Percentiles rank a stretch among this genome's conserved stretches.
Evolutionary conservation across 2,888 invertebrate genomes (phyloP).

Genomic region (Smittia aterrima): DNA sequence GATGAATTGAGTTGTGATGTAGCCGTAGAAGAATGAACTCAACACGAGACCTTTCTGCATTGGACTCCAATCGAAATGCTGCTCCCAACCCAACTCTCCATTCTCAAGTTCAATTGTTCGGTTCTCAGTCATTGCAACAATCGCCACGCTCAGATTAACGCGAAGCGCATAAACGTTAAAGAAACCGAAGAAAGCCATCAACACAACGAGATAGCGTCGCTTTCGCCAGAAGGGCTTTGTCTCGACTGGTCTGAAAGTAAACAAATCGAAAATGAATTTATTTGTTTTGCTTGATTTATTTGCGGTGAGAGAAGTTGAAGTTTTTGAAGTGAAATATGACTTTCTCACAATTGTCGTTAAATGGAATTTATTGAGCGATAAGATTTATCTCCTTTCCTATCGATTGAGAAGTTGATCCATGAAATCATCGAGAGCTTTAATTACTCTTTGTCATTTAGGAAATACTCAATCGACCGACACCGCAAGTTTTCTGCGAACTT

Average conservation of each 20-base stretch:
- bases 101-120: conserved; percentile 61
- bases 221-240: conserved; percentile 63
- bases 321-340: neutral
- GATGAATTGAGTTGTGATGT: conserved; percentile 76
- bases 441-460: too few relatives aligned
- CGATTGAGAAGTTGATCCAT: too few relatives aligned
- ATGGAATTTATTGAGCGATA: too few relatives aligned
- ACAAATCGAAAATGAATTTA: neutral
- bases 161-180: conserved; percentile 80
- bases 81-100: conserved; percentile 63
- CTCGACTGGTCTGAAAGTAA: conserved; percentile 16
- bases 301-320: neutral
- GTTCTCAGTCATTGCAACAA: conserved; percentile 87
- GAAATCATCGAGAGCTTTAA: too few relatives aligned
- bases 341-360: too few relatives aligned
- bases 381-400: too few relatives aligned
- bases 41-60: conserved; percentile 74
- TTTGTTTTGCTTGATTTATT: neutral
- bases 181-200: conserved; percentile 79
- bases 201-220: conserved; percentile 70
- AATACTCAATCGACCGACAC: too few relatives aligned
- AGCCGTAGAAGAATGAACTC: conserved; percentile 88
- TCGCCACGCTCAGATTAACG: conserved; percentile 84
- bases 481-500: too few relatives aligned
- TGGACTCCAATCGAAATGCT: conserved; percentile 78